Evolutionary conservation across 2,797 vertebrate species (phyloP).

Genomic region (Leptoclinus maculatus): DNA sequence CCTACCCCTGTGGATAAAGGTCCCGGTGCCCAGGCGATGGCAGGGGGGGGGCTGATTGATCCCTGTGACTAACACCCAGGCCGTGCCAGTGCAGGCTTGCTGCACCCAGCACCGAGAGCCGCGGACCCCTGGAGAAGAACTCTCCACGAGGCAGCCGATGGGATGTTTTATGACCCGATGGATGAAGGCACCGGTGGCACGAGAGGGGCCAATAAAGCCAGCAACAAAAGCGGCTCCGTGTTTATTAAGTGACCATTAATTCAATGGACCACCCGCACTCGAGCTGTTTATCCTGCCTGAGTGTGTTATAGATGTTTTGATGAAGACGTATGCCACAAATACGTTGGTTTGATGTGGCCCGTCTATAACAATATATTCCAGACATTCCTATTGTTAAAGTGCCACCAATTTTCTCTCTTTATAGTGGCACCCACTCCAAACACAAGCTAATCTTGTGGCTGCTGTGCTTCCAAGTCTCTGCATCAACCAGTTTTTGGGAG

Average conservation of each 20-base stretch:
- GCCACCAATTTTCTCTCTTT: constrained; percentile 2
- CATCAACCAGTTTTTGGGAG: constrained; percentile 50
- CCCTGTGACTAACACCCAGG: constrained; percentile 62
- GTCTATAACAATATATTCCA: constrained; percentile 18
- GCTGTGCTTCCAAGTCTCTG: constrained; percentile 41
- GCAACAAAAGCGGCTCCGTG: constrained; percentile 15
- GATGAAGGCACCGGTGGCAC: constrained; percentile 19
- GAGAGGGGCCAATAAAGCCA: constrained; percentile 27
- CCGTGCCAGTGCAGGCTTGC: constrained; percentile 44
- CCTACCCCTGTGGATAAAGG: constrained; percentile 59
- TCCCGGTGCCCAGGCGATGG: constrained; percentile 48
- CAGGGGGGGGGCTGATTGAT: constrained; percentile 65
- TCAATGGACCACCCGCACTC: constrained; percentile 31
- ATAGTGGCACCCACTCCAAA: constrained; percentile 25
- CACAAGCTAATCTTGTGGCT: constrained; percentile 44
- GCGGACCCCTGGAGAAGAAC: constrained; percentile 41
- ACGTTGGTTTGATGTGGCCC: constrained; percentile 2
- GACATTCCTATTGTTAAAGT: background rate
- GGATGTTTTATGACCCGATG: constrained; percentile 42
- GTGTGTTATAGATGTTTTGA: constrained; percentile 9
- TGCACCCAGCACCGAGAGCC: constrained; percentile 47
- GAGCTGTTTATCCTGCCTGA: background rate
- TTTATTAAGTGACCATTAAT: constrained; percentile 32
- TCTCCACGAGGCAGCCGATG: constrained; percentile 40
- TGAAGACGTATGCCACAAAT: background rate